Percentiles rank a stretch among this genome's conserved stretches.
Conservation (phyloP, 2,113 vertebrate species). For the Aspiorhynchus laticeps region DNA sequence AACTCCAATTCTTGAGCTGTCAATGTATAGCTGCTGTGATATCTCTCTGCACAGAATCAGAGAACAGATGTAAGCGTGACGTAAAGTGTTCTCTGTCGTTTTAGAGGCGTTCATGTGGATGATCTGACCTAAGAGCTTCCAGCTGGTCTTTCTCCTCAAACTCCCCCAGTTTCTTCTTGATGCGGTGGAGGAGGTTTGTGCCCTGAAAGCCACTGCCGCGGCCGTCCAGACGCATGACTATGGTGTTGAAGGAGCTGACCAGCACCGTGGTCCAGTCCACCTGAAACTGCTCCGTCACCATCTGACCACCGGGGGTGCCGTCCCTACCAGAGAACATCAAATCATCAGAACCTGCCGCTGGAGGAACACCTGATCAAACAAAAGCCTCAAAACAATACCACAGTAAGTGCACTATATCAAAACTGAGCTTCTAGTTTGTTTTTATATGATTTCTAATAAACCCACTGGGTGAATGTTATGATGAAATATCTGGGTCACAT, state of each 20-base stretch:
- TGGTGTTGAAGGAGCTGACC: constrained; percentile 87
- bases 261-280: constrained; percentile 91
- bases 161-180: constrained; percentile 81
- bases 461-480: not conserved
- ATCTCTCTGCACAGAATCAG: constrained; percentile 73
- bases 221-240: constrained; percentile 90
- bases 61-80: not conserved
- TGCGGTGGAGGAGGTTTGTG: constrained; percentile 89
- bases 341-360: not conserved
- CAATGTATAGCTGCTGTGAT: constrained; percentile 84
- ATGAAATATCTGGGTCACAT: not conserved
- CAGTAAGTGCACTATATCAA: not conserved
- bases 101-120: not conserved
- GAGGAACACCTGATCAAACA: not conserved
- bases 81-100: not conserved
- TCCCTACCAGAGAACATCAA: constrained; percentile 75
- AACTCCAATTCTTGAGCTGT: constrained; percentile 86
- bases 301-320: constrained; percentile 89
- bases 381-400: not conserved
- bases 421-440: not conserved
- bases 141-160: constrained; percentile 89
- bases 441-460: not conserved
- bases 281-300: constrained; percentile 86
- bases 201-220: constrained; percentile 95
- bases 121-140: constrained; percentile 84